Evolutionary conservation across 2,797 vertebrate genomes (phyloP), one percentile per base, ranked within the genome.

Genomic region (Rhinoraja longicauda): DNA sequence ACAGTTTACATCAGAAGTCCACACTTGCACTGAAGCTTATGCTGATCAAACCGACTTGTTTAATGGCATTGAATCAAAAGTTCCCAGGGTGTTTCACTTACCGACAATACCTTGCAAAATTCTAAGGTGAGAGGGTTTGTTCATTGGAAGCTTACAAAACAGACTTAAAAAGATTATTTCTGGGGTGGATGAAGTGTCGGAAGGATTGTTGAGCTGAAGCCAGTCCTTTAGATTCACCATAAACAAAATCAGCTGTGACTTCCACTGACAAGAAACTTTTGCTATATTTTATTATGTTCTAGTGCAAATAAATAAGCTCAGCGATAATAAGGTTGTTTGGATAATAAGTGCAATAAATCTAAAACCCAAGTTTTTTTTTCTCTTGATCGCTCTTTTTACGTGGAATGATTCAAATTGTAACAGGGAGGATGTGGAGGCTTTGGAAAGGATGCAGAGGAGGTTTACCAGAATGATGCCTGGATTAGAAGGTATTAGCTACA

Each of bases 31-130:
- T 93, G 72, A 84, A 73, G 67, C 76, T 95, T 96, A 95, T 95
- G 93, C 96, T 97, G 96, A 97, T 97, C 96, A 97, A 97, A 97
- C 96, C 96, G 97, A 97, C 97, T 97, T 81, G 96, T 96, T 95
- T 95, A 96, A 96, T 96, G 96, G 97, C 96, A 96, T 96, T 96
- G 96, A 95, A 95, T 95, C 96, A 73, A 53, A 75, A 53, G 70
- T 72, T 53, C 70, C 72, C 90, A 29, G 67, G 90, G 36, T 32
- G 12, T 29, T 75, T 24, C 64, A 57, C 39, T 53, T 45, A 75
- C 39, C 90, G 75, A 39, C 29, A 29, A 53, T 95, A 94, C 95
- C 45, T 84, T 88, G 24, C 64, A 70, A 64, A 90, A 93, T 17
- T 64, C 15, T 92, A 53, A 93, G 17, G 84, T 88, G 29, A 78